Evolutionary conservation across 2,888 invertebrate genomes (phyloP).

Genomic region (Conus canariensis): DNA sequence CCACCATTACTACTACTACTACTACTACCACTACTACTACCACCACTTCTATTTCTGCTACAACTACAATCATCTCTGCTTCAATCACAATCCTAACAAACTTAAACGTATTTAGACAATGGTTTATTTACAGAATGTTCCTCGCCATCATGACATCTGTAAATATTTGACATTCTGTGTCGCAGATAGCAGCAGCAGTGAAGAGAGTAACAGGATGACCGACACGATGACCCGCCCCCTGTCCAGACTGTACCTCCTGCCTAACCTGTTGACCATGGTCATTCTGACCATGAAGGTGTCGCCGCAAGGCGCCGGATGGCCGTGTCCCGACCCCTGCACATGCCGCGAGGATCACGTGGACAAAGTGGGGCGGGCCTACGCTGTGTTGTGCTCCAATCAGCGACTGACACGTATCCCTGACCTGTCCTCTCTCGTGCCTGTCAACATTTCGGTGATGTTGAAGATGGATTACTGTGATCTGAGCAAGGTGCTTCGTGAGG

Average conservation of each 20-base stretch:
- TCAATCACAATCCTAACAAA: no score
- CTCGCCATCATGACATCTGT: not conserved
- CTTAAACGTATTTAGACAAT: not conserved
- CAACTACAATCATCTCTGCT: not conserved
- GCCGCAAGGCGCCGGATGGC: not conserved
- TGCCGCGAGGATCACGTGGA: conserved; percentile 42
- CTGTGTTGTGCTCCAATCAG: conserved; percentile 43
- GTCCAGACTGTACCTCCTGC: not conserved
- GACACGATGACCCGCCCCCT: not conserved
- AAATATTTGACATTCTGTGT: not conserved
- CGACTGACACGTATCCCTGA: conserved; percentile 40
- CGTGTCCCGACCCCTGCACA: conserved; percentile 45
- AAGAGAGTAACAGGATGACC: not conserved
- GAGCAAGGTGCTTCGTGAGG: conserved; percentile 13
- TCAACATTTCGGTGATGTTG: conserved; percentile 38
- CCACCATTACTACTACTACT: no score
- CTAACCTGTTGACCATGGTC: not conserved
- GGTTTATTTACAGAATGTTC: not conserved
- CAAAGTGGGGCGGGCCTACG: conserved; percentile 44
- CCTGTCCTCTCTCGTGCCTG: conserved; percentile 15
- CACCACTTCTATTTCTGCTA: not conserved
- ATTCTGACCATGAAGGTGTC: not conserved
- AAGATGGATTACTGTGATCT: conserved; percentile 45
- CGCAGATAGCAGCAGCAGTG: not conserved
- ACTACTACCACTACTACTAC: not conserved